Base-by-base conservation (phyloP, 2,113 vertebrate genomes). In the Cichladusa arquata region DNA sequence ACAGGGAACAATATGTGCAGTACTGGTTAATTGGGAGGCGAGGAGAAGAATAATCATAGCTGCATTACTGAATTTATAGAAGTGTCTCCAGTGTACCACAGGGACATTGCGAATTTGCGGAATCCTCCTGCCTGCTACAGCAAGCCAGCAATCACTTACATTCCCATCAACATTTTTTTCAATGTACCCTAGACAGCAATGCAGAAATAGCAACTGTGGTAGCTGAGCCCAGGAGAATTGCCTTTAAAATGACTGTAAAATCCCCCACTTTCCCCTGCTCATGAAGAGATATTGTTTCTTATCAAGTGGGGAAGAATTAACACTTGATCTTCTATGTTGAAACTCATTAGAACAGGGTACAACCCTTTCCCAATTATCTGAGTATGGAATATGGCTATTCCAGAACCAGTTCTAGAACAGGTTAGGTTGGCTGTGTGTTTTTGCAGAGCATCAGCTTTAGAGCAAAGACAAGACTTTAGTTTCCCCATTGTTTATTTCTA, bases 1-100 rank as follows among this genome's bases (percentile, higher is more conserved):
- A 94, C 86, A 94, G 83, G 94, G 94, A 97, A 97, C 94, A 96
- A 94, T 95, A 81, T 92, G 95, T 97, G 73, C 95, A 81, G 96
- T 92, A 96, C 94, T 88, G 69, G 76, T 90, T 96, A 97, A 97
- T 92, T 93, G 92, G 93, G 88, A 96, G 82, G 92, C 22, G 1
- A 95, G 90, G 92, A 88, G 92, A 93, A 93, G 94, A 93, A 95
- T 94, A 92, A 92, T 94, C 94, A 94, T 88, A 86, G 91, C 89
- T 92, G 65, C 86, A 94, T 96, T 96, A 96, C 64, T 84, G 91
- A 73, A 86, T 95, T 96, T 94, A 93, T 60, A 78, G 76, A 91
- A 88, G 56, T 56, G 48, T 90, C 86, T 93, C 83, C 83, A 74
- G 72, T 20, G 45, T 71, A 73, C 77, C 80, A 81, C 77, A 74